Evolutionary conservation across 2,797 vertebrate genomes (phyloP), one percentile per base, ranked within the genome.

Genomic region (Oryzias sinensis): DNA sequence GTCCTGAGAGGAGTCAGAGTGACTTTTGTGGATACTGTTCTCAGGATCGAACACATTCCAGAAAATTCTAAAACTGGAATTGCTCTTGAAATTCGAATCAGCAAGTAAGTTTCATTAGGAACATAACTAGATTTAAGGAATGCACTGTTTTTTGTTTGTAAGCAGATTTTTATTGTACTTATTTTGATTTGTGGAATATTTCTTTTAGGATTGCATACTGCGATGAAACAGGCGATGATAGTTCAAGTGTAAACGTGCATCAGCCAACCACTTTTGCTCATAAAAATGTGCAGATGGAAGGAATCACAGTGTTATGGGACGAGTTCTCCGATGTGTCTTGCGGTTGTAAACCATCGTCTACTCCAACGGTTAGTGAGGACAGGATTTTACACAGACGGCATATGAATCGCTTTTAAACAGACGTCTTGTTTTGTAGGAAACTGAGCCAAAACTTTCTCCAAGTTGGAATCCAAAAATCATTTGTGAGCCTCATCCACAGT

Each of bases 381-480:
- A 48, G 1, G 52, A 6, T 61, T 56, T 51, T 11, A n/a, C 3
- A 29, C 14, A 0, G 16, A 61, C 17, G 2, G 5, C 22, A 24
- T 42, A 0, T 29, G 0, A 20, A 29, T 3, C 2, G 5, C 49
- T 56, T 51, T 49, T 16, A 14, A 58, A 24, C 2, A 6, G 22
- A 0, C 14, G 1, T 47, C 0, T 57, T 54, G 4, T 67, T 53
- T 76, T 77, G 9, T 79, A 99, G 97, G 95, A 98, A 88, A 93
- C 91, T 11, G 97, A 99, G 89, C 94, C 95, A 81, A 99, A 98
- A 79, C 92, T 99, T 48, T 99, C 96, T 37, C 97, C 97, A 5
- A 98, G 97, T 87, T 99, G 97, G 97, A 98, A 97, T 88, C 96
- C 97, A 62, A 97, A 95, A 93, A 98, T 99, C 58, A 93, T 94